Evolutionary conservation across 92 coral and sea anemone species (phyloP), one percentile per base, ranked within the genome.

Genomic region (Diadumene lineata): DNA sequence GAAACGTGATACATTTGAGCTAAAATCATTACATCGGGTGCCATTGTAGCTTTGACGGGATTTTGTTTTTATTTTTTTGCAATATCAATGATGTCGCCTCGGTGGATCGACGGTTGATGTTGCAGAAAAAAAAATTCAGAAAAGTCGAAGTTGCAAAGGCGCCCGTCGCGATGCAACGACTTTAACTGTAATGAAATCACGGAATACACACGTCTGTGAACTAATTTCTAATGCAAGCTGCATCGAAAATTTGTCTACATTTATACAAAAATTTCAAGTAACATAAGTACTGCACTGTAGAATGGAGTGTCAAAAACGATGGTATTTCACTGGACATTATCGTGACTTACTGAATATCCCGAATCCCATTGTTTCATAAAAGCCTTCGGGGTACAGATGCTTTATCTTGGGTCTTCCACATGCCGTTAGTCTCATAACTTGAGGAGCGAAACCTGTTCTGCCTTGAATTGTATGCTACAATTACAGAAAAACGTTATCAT

Each of bases 311-410:
- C n/a, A n/a, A n/a, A n/a, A n/a, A n/a, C n/a, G n/a, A n/a, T n/a
- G n/a, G n/a, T n/a, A n/a, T n/a, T n/a, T n/a, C n/a, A n/a, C n/a
- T n/a, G n/a, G 13, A 4, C 48, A 38, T 13, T 13, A 38, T 38
- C 48, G 13, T 38, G 6, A 34, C 81, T 58, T 87, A 91, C 97
- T 83, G 34, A 87, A 70, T 43, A 91, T 84, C n/a, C 97, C 97
- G 31, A 74, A 91, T 19, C 97, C 97, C 50, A 91, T 77, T 11
- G 97, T 78, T 73, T 91, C 97, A 89, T 92, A 91, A 80, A 69
- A 91, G 62, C 97, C 97, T 55, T 78, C 79, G 21, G 93, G 66
- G 25, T 84, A 77, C 4, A 83, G 69, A 7, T 81, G 64, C 28
- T 62, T 74, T 58, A 77, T 91, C 55, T 65, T 61, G 43, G 90